These are phyloP conservation scores for Cataglyphis rosenhaueri DNA, from an alignment of 2,888 invertebrate species.

Conservation along the genomic window DNA sequence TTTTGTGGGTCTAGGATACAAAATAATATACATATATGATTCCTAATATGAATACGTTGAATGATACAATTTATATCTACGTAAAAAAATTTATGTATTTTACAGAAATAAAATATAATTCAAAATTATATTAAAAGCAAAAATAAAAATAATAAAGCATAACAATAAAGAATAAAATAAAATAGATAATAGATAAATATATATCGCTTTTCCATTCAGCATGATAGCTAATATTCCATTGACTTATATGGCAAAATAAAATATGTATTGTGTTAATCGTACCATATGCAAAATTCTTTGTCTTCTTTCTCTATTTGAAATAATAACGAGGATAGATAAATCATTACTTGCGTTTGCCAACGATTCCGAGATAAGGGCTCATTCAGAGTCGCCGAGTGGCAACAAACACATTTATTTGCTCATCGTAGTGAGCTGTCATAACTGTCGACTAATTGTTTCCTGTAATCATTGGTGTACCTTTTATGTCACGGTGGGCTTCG, in stretches of 20 bases:
- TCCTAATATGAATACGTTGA: not conserved
- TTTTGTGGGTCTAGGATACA: not conserved
- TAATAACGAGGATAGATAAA: slow-evolving; percentile 6
- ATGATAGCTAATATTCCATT: not conserved
- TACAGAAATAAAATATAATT: not conserved
- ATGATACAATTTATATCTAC: not conserved
- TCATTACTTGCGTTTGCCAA: not conserved
- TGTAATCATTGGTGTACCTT: not conserved
- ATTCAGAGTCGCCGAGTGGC: slow-evolving; percentile 7
- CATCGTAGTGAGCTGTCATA: slow-evolving; percentile 4
- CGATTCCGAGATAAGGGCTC: slow-evolving; percentile 20
- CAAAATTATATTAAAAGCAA: not conserved
- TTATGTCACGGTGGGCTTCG: not conserved
- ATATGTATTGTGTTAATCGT: not conserved
- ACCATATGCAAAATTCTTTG: not conserved
- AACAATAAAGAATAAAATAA: not conserved
- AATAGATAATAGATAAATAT: not conserved
- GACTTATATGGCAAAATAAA: not conserved
- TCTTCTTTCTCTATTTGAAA: not conserved
- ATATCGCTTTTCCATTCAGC: not conserved
- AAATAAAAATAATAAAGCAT: not conserved
- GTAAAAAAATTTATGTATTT: not conserved
- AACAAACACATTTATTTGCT: slow-evolving; percentile 9
- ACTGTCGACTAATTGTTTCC: slow-evolving; percentile 37
- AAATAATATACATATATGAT: not conserved